Conservation (phyloP, 2,797 vertebrate genomes). For the Acanthornis magna region DNA sequence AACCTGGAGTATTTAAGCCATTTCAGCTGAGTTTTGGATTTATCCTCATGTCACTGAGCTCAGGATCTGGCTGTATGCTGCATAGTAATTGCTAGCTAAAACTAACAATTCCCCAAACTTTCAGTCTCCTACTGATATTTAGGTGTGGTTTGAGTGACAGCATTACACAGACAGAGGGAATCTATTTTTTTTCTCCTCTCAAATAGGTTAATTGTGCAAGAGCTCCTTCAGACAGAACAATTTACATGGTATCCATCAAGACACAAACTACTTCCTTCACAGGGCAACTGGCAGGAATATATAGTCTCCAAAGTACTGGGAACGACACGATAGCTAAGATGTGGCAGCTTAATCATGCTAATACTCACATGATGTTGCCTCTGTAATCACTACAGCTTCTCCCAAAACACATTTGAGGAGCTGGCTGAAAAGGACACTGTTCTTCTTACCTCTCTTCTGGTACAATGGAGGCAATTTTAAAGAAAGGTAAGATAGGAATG, state of each 20-base stretch:
- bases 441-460: background rate
- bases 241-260: conserved; percentile 57
- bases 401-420: background rate
- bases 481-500: background rate
- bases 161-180: conserved; percentile 9
- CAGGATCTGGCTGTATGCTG: background rate
- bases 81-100: conserved; percentile 20
- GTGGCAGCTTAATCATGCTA: background rate
- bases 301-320: background rate
- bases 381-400: background rate
- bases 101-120: conserved; percentile 24
- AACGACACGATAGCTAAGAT: background rate
- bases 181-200: background rate
- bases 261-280: conserved; percentile 39
- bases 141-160: conserved; percentile 54
- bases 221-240: conserved; percentile 51
- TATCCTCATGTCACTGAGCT: background rate
- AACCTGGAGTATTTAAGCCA: background rate
- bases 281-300: background rate
- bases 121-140: conserved; percentile 54
- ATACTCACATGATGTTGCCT: background rate
- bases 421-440: background rate
- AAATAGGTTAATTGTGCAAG: conserved; percentile 35
- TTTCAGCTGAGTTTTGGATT: background rate
- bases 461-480: background rate